Evolutionary conservation across 2,113 vertebrate species (phyloP), one percentile per base, ranked within the genome.

Genomic region (Bubalus kerabau): DNA sequence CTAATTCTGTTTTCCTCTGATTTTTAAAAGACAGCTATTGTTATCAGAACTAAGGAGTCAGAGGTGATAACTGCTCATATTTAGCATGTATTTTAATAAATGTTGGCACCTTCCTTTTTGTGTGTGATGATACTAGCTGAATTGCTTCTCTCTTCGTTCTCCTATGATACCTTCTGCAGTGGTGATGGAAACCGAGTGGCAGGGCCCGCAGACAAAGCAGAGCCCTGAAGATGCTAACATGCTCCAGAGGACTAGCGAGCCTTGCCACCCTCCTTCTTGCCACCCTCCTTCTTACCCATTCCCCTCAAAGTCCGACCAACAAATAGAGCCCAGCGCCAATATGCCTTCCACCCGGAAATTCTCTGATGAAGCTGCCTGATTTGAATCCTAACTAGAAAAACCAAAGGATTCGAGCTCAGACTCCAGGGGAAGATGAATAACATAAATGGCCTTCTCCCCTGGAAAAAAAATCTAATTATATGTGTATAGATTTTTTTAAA

Each of bases 401-500:
- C 98, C 91, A 81, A 98, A 92, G 19, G 92, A 98, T 84, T 98
- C 76, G 57, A 50, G 90, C 89, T 98, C 95, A 91, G 52, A 93
- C 81, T 98, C 95, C 80, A 74, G 50, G 43, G 91, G 76, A 98
- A 97, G 92, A 98, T 98, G 90, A 96, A 98, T 97, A 95, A 87
- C 97, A 92, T 92, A 96, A 96, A 90, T 95, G 96, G 95, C 98
- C 95, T 98, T 97, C 96, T 97, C 84, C 56, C 64, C 50, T 78
- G 93, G 88, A 16, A 81, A 85, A 84, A 98, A 97, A 98, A 98
- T 93, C 97, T 97, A 97, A 98, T 98, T 98, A 97, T 98, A 98
- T 97, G 95, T 98, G 94, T 98, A 98, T 98, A 98, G 98, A 98
- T 99, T 98, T 98, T 98, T 98, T 98, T 98, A 99, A 99, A 99